These are phyloP conservation scores for Scomber japonicus DNA, from an alignment of 2,113 vertebrate genomes.

Conservation along the genomic window DNA sequence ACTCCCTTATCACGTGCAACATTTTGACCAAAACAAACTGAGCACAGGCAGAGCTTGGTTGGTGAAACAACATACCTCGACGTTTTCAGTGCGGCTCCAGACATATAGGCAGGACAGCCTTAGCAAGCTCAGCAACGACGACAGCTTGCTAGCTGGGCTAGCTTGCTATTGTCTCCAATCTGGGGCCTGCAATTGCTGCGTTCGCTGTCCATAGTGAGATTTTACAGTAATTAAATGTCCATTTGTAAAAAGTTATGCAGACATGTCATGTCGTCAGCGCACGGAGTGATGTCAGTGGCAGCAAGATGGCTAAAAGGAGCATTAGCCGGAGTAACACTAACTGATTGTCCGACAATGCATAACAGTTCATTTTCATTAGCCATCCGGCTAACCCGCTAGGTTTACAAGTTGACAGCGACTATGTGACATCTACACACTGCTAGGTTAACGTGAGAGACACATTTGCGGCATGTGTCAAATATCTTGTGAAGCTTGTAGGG, in stretches of 20 bases:
- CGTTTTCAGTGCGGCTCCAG: slow-evolving; percentile 53
- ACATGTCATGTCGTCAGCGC: slow-evolving; percentile 47
- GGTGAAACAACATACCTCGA: slow-evolving; percentile 61
- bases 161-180: slow-evolving; percentile 77
- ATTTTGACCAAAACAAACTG: slow-evolving; percentile 38
- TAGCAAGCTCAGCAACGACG: slow-evolving; percentile 67
- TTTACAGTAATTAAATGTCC: slow-evolving; percentile 18
- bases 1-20: slow-evolving; percentile 32
- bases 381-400: slow-evolving; percentile 51
- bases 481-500: background rate
- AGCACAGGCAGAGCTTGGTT: slow-evolving; percentile 39
- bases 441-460: background rate
- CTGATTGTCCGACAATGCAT: slow-evolving; percentile 53
- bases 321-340: slow-evolving; percentile 59
- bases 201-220: slow-evolving; percentile 65
- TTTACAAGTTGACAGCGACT: slow-evolving; percentile 60
- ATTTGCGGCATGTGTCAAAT: slow-evolving; percentile 9
- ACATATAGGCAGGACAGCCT: slow-evolving; percentile 34
- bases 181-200: slow-evolving; percentile 79
- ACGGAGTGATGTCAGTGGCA: slow-evolving; percentile 52
- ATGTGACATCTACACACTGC: background rate
- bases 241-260: slow-evolving; percentile 33
- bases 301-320: slow-evolving; percentile 45
- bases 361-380: slow-evolving; percentile 60
- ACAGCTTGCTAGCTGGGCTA: slow-evolving; percentile 58